These are phyloP conservation scores for Alethe diademata DNA, from an alignment of 2,113 vertebrate genomes.

Conservation along the genomic window DNA sequence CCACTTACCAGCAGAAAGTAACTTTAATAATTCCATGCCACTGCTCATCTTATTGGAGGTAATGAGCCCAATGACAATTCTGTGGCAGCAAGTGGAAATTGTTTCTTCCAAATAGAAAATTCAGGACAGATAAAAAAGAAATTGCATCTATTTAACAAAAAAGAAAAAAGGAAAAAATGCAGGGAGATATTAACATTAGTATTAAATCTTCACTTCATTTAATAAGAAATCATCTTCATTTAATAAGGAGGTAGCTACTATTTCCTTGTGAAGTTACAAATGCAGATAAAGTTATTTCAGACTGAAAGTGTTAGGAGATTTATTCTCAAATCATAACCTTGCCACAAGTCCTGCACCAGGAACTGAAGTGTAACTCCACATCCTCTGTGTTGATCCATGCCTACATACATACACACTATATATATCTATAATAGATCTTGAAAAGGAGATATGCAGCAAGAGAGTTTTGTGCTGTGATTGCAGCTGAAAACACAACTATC, in stretches of 20 bases:
- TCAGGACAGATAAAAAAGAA: not conserved
- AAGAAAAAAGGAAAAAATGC: not conserved
- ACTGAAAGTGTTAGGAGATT: not conserved
- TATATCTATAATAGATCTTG: not conserved
- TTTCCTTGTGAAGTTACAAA: not conserved
- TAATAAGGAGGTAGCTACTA: not conserved
- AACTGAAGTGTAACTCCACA: not conserved
- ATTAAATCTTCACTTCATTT: not conserved
- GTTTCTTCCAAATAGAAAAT: not conserved
- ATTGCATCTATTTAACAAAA: not conserved
- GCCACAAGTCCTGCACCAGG: not conserved
- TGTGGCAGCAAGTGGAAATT: not conserved
- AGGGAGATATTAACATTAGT: not conserved
- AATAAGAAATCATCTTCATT: not conserved
- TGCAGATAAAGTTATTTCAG: not conserved
- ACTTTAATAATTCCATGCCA: not conserved
- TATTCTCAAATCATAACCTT: not conserved
- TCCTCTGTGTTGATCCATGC: not conserved
- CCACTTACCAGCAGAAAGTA: not conserved
- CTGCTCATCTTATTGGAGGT: not conserved
- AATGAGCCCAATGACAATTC: not conserved
- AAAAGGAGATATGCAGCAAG: not conserved
- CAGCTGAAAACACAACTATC: not conserved
- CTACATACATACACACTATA: accelerated
- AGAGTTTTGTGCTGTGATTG: not conserved